Evolutionary conservation across 2,113 vertebrate genomes (phyloP), one percentile per base, ranked within the genome.

Genomic region (Cottus gobio): DNA sequence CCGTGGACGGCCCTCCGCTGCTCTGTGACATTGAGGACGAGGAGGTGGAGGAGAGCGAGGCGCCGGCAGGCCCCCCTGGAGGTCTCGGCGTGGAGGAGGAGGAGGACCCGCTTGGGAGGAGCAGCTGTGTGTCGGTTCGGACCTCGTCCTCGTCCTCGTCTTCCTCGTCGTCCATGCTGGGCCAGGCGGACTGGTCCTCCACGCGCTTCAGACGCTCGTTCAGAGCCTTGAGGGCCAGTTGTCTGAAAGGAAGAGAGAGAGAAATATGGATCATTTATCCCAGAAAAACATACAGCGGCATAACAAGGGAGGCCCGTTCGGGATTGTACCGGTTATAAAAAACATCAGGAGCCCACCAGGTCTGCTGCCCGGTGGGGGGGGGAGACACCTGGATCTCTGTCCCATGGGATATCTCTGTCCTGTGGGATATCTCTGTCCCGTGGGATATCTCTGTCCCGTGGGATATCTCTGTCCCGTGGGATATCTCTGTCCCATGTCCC

Each of bases 121-220:
- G 90, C 0, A 95, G 95, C 77, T 91, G 88, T 6, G 79, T 94
- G 77, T 97, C 95, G 0, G 91, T 93, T 75, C 96, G 95, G 1
- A 92, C 92, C 10, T 97, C 97, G 42, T 99, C 97, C 0, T 95
- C 95, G 0, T 96, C 95, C 0, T 98, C 97, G 2, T 96, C 95
- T 34, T 99, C 98, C 0, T 99, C 98, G 0, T 99, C 97, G 20
- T 99, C 98, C 98, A 99, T 98, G 94, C 94, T 99, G 63, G 98
- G 98, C 98, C 98, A 99, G 30, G 96, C 95, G 0, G 96, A 95
- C 90, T 98, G 97, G 87, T 99, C 98, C 90, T 99, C 98, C 83
- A 98, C 97, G 0, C 96, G 95, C 93, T 99, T 99, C 86, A 99
- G 93, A 46, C 98, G 96, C 88, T 99, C 98, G 1, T 99, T 99